Percentiles rank a stretch among this genome's conserved stretches.
phyloP scores from a whole-genome alignment of 2,888 invertebrate species.

The Idaea dimidiata region DNA sequence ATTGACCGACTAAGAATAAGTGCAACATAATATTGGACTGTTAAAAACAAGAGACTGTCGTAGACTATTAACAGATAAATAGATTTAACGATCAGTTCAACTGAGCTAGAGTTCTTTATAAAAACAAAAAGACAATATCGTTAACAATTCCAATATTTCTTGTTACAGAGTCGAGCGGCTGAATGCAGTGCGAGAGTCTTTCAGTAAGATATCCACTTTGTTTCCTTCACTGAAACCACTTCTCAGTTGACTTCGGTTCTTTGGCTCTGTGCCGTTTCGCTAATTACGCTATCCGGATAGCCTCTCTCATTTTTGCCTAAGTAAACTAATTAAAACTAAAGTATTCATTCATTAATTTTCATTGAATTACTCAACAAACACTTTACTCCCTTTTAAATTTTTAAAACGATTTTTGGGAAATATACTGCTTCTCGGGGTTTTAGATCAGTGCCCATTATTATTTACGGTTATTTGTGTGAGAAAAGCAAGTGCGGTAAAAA shows the following conservation, averaged over 20 bases:
- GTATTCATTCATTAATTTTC: conserved; percentile 11
- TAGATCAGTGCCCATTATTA: too few species aligned
- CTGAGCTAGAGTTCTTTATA: not conserved
- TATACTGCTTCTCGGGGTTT: too few species aligned
- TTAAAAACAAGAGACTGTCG: not conserved
- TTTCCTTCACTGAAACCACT: conserved; percentile 37
- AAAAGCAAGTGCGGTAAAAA: too few species aligned
- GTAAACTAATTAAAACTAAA: conserved; percentile 20
- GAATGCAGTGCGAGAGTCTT: conserved; percentile 36
- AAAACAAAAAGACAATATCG: conserved; percentile 9
- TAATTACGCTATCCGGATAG: conserved; percentile 44
- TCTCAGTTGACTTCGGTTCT: conserved; percentile 38
- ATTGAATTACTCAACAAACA: not conserved
- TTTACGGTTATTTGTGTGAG: too few species aligned
- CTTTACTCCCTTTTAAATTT: not conserved
- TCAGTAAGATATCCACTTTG: conserved; percentile 46
- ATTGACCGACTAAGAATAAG: too few species aligned
- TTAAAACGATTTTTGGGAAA: not conserved
- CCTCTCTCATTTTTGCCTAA: conserved; percentile 27
- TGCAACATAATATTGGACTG: too few species aligned
- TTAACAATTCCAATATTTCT: conserved; percentile 35
- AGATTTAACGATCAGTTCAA: not conserved
- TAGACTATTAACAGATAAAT: not conserved
- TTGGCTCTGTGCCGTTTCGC: conserved; percentile 49
- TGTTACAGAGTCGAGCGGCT: conserved; percentile 42